Evolutionary conservation across 2,113 vertebrate genomes (phyloP).

Genomic region (Apeltes quadracus): DNA sequence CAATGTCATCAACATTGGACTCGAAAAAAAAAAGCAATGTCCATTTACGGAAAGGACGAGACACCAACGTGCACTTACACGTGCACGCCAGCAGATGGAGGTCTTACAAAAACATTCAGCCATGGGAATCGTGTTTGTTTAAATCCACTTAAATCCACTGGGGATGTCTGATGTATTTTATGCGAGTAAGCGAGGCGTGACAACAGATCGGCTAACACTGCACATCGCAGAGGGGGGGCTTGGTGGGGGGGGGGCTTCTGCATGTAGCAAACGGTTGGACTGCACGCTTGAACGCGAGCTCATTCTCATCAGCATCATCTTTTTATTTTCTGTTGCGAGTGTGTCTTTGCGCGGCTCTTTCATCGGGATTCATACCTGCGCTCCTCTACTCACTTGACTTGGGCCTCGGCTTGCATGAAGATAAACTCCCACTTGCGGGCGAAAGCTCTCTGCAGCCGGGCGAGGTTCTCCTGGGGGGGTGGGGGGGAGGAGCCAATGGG

Average conservation of each 20-base stretch:
- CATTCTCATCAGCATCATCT: background rate
- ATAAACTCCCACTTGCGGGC: conserved; percentile 98
- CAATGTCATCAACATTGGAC: too few relatives aligned
- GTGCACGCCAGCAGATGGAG: conserved; percentile 66
- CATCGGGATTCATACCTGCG: conserved; percentile 7
- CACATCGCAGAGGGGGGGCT: conserved; percentile 8
- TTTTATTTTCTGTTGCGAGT: background rate
- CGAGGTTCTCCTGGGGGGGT: conserved; percentile 89
- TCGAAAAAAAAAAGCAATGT: background rate
- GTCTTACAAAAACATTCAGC: conserved; percentile 23
- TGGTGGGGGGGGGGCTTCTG: conserved; percentile 19
- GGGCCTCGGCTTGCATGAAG: conserved; percentile 98
- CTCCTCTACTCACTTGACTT: conserved; percentile 92
- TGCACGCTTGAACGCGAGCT: too few relatives aligned
- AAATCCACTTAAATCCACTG: conserved; percentile 9
- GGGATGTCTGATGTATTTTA: conserved; percentile 29
- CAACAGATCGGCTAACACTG: conserved; percentile 9
- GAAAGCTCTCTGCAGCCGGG: conserved; percentile 94
- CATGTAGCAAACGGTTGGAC: conserved; percentile 2
- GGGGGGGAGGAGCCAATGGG: conserved; percentile 40
- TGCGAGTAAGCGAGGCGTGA: background rate
- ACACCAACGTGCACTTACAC: conserved; percentile 37
- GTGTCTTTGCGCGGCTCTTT: conserved; percentile 3
- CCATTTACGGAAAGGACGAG: background rate
- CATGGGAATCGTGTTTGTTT: background rate